Base-by-base conservation (phyloP, 2,888 invertebrate genomes). In the Keiferia lycopersicella region DNA sequence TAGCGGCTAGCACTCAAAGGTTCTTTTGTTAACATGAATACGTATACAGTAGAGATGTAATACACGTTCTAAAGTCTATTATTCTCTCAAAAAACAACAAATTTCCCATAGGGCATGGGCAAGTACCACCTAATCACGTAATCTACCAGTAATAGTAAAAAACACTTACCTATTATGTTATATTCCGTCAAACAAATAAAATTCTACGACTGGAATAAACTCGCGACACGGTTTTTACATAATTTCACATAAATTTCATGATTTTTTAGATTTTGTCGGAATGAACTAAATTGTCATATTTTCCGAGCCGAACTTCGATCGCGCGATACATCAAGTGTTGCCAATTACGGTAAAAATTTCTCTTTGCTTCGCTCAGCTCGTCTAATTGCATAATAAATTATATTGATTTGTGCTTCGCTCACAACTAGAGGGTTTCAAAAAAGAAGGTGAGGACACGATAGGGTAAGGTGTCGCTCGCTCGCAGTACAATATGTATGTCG, bases 1-100 rank as follows among this genome's bases (percentile, higher is more conserved):
- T 45, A 7, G 16, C 4, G n/a, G n/a, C 16, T n/a, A 6, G 16
- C 45, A 16, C n/a, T 45, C 16, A n/a, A 16, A 16, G 16, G 16
- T n/a, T 45, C 7, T 16, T 45, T 16, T 45, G 45, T 8, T 45
- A 4, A 16, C n/a, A 41, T 45, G 45, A 16, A 4, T 45, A 16
- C 45, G 0, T 16, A 45, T n/a, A 4, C 8, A 3, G n/a, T 41
- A 39, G 41, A 41, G n/a, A 41, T 12, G 14, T 41, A 41, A 7
- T 8, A 34, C 12, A n/a, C 6, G n/a, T 2, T 45, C 16, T n/a
- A 16, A 7, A 18, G 18, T 18, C 3, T 51, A 51, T 51, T 22
- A 51, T 51, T 51, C 8, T 18, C 22, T 51, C 20, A 51, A 51
- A 51, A 51, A 18, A 51, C 51, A n/a, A n/a, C 45, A n/a, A 45